Evolutionary conservation across 92 coral and sea anemone genomes (phyloP), one percentile per base, ranked within the genome.

Genomic region (Umimayanthus chanpuru): DNA sequence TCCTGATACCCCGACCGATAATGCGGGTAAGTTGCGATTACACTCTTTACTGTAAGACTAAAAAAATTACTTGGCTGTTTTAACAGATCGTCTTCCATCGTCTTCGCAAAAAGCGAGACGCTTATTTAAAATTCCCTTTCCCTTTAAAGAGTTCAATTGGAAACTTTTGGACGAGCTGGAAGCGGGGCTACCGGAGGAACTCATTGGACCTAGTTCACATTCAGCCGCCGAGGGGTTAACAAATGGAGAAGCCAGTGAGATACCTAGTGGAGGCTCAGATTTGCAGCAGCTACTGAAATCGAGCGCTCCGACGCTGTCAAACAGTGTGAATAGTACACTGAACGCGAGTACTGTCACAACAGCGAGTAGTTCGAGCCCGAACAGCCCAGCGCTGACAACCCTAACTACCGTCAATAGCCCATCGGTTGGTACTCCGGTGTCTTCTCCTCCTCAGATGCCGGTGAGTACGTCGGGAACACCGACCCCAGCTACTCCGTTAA

Each of bases 1-100:
- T 91, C 96, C 98, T 86, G 98, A 96, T 90, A 97, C 99, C 79
- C 99, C 99, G 90, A 97, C 99, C 77, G 99, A 97, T 90, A 94
- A 94, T 93, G 98, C 98, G 94, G 99, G 99, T 97, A 89, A 92
- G 95, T 91, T 64, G 28, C 49, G 56, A 73, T 68, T 89, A 58
- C 41, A 85, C 61, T 67, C 23, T 61, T 61, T 75, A 79, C 73
- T 70, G 29, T 65, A 58, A 56, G 76, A 77, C 86, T 28, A 49
- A 25, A 38, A 80, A 76, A 55, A 39, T 32, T 43, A 65, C 67
- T 72, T 55, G 61, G 40, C 87, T 89, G 91, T 87, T 88, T 43
- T 87, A 64, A 85, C 89, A 74, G 89, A 85, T 65, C 80, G 88
- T 90, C 88, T 91, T 92, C 90, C 81, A 83, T 88, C 61, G 73